phyloP scores from a whole-genome alignment of 2,888 invertebrate genomes.

The Hyppa rectilinea region DNA sequence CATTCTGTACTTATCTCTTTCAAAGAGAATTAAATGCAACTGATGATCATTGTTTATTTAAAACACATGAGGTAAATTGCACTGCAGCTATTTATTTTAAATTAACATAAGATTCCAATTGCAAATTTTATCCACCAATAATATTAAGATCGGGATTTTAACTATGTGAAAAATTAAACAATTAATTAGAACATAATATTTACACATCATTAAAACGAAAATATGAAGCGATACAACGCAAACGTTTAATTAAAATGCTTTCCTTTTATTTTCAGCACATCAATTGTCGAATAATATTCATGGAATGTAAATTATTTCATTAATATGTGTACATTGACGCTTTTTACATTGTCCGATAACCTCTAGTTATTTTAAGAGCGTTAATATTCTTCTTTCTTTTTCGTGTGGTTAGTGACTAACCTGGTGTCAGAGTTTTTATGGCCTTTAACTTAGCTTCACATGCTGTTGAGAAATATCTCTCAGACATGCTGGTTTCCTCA shows the following conservation, averaged over 20 bases:
- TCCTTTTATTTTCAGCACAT: slow-evolving; percentile 9
- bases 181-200: background rate
- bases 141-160: background rate
- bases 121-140: background rate
- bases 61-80: background rate
- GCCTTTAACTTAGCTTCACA: too few species aligned
- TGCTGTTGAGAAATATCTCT: too few species aligned
- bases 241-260: background rate
- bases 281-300: slow-evolving; percentile 27
- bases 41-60: background rate
- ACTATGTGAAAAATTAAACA: background rate
- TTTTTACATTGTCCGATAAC: slow-evolving; percentile 13
- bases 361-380: background rate
- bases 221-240: background rate
- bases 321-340: slow-evolving; percentile 12
- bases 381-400: too few species aligned
- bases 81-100: background rate
- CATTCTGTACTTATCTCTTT: background rate
- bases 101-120: background rate
- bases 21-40: background rate
- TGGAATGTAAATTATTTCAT: slow-evolving; percentile 39
- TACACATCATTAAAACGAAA: background rate
- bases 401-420: too few species aligned
- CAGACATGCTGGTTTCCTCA: too few species aligned
- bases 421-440: too few species aligned